Conservation (phyloP, 2,888 invertebrate genomes). For the Ochlodes sylvanus region DNA sequence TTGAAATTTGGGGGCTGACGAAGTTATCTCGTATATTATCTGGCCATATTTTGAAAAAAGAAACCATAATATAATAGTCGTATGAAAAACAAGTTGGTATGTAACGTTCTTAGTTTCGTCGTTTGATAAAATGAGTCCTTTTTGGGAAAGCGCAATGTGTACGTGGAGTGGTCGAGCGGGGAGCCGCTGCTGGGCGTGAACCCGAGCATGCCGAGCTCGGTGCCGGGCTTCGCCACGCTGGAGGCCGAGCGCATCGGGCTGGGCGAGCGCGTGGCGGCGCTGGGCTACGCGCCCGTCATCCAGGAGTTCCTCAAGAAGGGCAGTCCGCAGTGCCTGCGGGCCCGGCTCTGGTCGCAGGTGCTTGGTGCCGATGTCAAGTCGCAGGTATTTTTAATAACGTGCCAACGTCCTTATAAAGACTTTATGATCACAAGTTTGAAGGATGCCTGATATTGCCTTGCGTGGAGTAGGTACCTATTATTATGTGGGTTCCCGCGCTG, state of each 20-base stretch:
- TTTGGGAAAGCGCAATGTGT: slow-evolving; percentile 86
- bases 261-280: slow-evolving; percentile 91
- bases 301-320: slow-evolving; percentile 96
- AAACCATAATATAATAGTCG: too few relatives aligned
- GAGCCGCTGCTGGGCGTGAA: slow-evolving; percentile 91
- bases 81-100: too few relatives aligned
- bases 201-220: slow-evolving; percentile 82
- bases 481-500: too few relatives aligned
- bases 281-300: slow-evolving; percentile 93
- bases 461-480: too few relatives aligned
- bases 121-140: not conserved
- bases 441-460: too few relatives aligned
- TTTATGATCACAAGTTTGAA: too few relatives aligned
- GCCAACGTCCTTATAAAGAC: too few relatives aligned
- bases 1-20: too few relatives aligned
- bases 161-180: slow-evolving; percentile 90
- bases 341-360: slow-evolving; percentile 94
- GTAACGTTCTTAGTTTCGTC: not conserved
- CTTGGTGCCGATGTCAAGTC: slow-evolving; percentile 91
- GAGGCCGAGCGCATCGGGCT: slow-evolving; percentile 89
- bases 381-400: slow-evolving; percentile 80
- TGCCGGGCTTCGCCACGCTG: slow-evolving; percentile 84
- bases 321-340: slow-evolving; percentile 91
- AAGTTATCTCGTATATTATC: too few relatives aligned
- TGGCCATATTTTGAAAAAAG: too few relatives aligned